Evolutionary conservation across 2,797 vertebrate genomes (phyloP).

Genomic region (Naso thynnoides): DNA sequence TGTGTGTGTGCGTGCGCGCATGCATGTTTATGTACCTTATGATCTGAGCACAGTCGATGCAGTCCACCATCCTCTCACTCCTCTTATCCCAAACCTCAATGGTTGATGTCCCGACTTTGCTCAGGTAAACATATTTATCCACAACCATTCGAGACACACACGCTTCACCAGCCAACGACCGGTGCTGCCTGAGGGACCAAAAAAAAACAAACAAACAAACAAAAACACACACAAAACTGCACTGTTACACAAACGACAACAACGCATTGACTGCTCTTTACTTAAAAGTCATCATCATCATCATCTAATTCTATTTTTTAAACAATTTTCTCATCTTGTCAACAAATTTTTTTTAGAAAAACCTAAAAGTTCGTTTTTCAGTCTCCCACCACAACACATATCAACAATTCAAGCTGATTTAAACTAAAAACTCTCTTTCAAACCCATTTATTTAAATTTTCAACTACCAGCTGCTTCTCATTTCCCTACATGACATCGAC

Average conservation of each 20-base stretch:
- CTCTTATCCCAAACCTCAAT: conserved; percentile 97
- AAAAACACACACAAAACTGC: not conserved
- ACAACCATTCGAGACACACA: conserved; percentile 91
- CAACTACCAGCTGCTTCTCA: too few species aligned
- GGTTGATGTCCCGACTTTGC: conserved; percentile 88
- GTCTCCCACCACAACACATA: not conserved
- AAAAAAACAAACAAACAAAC: not conserved
- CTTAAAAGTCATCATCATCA: not conserved
- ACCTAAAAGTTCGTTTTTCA: too few species aligned
- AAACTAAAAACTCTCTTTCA: not conserved
- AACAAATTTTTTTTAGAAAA: too few species aligned
- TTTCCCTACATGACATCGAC: conserved; percentile 59
- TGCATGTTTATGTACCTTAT: conserved; percentile 84
- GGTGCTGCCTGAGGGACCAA: conserved; percentile 87
- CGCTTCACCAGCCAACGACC: conserved; percentile 81
- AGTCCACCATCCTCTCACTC: conserved; percentile 89
- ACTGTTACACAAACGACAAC: not conserved
- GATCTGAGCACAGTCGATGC: conserved; percentile 91
- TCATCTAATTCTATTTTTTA: too few species aligned
- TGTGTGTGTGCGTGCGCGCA: not conserved
- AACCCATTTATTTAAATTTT: too few species aligned
- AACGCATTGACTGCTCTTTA: not conserved
- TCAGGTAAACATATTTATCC: conserved; percentile 91
- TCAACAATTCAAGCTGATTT: not conserved
- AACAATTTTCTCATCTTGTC: not conserved